Evolutionary conservation across 2,797 vertebrate species (phyloP).

Genomic region (Peromyscus melanophrys): DNA sequence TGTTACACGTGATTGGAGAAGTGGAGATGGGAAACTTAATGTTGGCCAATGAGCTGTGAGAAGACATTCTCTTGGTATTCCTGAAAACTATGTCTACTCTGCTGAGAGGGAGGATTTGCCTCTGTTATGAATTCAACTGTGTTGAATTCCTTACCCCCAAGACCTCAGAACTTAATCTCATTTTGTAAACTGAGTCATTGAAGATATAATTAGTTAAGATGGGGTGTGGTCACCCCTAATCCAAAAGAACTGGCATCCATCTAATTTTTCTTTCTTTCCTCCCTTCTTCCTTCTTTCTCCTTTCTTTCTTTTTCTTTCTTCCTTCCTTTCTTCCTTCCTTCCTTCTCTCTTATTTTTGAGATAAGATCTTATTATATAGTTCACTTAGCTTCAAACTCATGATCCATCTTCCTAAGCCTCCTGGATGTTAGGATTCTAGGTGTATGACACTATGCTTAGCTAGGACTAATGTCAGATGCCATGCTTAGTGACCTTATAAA

Average conservation of each 20-base stretch:
- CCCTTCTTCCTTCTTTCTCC: no score
- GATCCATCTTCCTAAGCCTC: neutral
- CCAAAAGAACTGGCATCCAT: neutral
- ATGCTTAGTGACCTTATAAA: accelerated
- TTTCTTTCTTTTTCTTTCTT: neutral
- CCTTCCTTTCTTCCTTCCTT: no score
- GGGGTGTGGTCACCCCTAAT: neutral
- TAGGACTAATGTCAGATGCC: accelerated
- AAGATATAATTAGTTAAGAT: neutral
- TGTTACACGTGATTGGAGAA: neutral
- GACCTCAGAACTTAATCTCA: neutral
- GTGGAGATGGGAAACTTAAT: accelerated
- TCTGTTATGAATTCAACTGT: accelerated
- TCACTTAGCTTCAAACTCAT: neutral
- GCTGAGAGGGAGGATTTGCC: neutral
- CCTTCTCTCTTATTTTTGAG: neutral
- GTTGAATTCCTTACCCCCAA: neutral
- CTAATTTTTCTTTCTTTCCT: neutral
- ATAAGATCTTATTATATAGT: neutral
- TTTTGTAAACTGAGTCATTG: neutral
- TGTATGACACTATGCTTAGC: no score
- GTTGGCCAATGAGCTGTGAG: neutral
- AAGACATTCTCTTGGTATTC: neutral
- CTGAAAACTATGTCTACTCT: neutral
- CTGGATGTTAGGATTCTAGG: neutral